These are phyloP conservation scores for Drosophila miranda DNA, from an alignment of 1,140 invertebrate genomes.

Conservation along the genomic window DNA sequence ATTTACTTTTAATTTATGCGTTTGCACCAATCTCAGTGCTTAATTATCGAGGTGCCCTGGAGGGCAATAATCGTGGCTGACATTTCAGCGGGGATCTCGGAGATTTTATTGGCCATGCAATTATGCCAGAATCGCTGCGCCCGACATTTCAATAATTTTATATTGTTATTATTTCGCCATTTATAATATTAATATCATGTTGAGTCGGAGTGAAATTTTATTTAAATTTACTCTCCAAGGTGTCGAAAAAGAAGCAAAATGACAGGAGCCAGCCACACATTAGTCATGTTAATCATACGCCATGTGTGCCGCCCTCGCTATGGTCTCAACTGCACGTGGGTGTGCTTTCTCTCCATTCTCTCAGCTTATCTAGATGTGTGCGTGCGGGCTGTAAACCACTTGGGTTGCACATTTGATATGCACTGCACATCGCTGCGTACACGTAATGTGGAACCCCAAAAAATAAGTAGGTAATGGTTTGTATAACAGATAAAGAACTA, in stretches of 20 bases:
- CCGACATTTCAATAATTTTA: slow-evolving; percentile 70
- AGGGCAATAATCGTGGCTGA: slow-evolving; percentile 60
- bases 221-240: no score
- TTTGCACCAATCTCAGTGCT: slow-evolving; percentile 33
- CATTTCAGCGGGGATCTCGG: slow-evolving; percentile 55
- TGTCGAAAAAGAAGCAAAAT: not conserved
- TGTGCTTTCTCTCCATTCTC: not conserved
- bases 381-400: slow-evolving; percentile 1
- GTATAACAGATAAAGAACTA: not conserved
- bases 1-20: slow-evolving; percentile 49
- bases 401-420: slow-evolving; percentile 14
- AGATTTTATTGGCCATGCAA: slow-evolving; percentile 63
- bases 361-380: not conserved
- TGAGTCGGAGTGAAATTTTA: no score
- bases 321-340: not conserved
- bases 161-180: slow-evolving; percentile 59
- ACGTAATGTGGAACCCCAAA: slow-evolving; percentile 35
- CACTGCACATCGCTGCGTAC: slow-evolving; percentile 28
- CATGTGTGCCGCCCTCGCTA: not conserved
- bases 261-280: slow-evolving; percentile 1
- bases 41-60: slow-evolving; percentile 57
- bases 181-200: slow-evolving; percentile 41
- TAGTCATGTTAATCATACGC: slow-evolving; percentile 16
- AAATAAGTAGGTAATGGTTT: slow-evolving; percentile 5
- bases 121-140: slow-evolving; percentile 53